Conservation (phyloP, 2,888 invertebrate genomes). For the Cactoblastis cactorum region DNA sequence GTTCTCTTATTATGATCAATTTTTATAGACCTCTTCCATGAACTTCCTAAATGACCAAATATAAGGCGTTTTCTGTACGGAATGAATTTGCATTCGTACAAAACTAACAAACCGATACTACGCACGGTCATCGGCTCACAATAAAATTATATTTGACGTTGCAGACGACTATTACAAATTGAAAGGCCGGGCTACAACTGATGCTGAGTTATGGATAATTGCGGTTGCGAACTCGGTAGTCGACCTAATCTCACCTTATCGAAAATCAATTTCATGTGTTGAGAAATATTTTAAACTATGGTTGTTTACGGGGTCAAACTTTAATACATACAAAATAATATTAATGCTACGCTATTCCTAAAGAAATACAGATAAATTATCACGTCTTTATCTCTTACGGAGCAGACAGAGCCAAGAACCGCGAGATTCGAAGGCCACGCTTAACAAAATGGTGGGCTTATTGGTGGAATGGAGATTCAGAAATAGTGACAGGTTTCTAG, state of each 20-base stretch:
- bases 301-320: not conserved
- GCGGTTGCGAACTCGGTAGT: slow-evolving; percentile 35
- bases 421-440: too few species aligned
- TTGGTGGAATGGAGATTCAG: too few species aligned
- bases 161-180: slow-evolving; percentile 43
- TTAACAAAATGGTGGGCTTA: too few species aligned
- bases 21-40: too few species aligned
- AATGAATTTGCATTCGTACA: not conserved
- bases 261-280: slow-evolving; percentile 4
- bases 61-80: not conserved
- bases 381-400: too few species aligned
- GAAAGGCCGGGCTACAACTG: slow-evolving; percentile 36
- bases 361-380: too few species aligned
- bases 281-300: not conserved
- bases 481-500: too few species aligned
- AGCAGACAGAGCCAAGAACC: too few species aligned
- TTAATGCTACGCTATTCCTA: too few species aligned
- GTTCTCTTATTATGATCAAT: too few species aligned
- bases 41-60: too few species aligned
- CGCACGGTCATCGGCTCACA: slow-evolving; percentile 20
- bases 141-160: slow-evolving; percentile 45
- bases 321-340: too few species aligned
- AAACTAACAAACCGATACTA: not conserved
- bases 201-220: slow-evolving; percentile 42
- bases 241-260: not conserved